These are phyloP conservation scores for Ctenopoma kingsleyae DNA, from an alignment of 2,797 vertebrate species.

Conservation along the genomic window DNA sequence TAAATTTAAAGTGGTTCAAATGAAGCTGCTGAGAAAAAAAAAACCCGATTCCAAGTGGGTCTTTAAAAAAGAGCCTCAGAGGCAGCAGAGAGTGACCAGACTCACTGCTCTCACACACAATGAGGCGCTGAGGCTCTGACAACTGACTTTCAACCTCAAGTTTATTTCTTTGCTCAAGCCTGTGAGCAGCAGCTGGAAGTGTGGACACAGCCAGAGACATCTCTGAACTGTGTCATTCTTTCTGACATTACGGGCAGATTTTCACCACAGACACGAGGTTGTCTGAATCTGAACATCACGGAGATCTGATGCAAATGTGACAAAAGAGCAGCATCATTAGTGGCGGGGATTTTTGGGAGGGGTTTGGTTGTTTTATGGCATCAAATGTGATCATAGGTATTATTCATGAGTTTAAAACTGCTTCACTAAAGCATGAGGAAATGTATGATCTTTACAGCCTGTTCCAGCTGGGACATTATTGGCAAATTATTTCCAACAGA, in stretches of 20 bases:
- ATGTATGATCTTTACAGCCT: not conserved
- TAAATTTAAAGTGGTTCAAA: not conserved
- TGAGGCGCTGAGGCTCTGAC: conserved; percentile 51
- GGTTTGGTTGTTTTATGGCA: no score
- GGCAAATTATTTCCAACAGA: not conserved
- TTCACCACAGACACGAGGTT: not conserved
- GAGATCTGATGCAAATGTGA: not conserved
- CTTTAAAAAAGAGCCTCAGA: conserved; percentile 3
- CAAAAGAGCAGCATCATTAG: not conserved
- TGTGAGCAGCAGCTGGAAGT: conserved; percentile 25
- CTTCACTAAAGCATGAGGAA: no score
- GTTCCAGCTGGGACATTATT: not conserved
- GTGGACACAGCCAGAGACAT: not conserved
- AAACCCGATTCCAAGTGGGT: conserved; percentile 30
- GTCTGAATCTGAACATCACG: not conserved
- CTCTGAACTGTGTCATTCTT: no score
- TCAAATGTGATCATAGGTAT: no score
- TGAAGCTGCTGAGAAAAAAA: not conserved
- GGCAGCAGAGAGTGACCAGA: conserved; percentile 34
- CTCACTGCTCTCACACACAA: conserved; percentile 59
- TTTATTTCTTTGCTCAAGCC: conserved; percentile 50
- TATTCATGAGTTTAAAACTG: no score
- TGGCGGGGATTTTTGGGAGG: not conserved
- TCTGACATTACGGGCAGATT: not conserved
- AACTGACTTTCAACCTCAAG: conserved; percentile 61